A percentile compares a stretch with the other conserved stretches of the same genome.
These are phyloP conservation scores for Phaethornis superciliosus DNA, from an alignment of 2,113 vertebrate genomes.

Conservation along the genomic window DNA sequence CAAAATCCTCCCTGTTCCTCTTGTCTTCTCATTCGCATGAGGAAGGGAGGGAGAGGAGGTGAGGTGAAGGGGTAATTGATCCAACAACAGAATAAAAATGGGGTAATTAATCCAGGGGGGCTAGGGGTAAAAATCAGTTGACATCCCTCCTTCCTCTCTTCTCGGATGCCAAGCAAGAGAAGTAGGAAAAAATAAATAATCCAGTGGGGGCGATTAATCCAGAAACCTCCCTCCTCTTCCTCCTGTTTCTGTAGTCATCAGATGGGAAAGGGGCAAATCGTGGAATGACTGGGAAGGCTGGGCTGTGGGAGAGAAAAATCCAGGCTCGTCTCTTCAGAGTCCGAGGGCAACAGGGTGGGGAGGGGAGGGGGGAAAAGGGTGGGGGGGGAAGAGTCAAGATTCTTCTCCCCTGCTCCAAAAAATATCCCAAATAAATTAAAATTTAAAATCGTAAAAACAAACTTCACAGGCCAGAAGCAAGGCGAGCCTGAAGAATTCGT, in stretches of 20 bases:
- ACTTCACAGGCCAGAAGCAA: not conserved
- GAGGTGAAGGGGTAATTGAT: conserved; percentile 61
- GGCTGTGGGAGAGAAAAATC: conserved; percentile 45
- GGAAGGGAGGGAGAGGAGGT: conserved; percentile 41
- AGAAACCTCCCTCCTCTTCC: conserved; percentile 64
- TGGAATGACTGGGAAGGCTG: conserved; percentile 60
- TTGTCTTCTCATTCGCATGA: conserved; percentile 60
- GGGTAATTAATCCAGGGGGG: conserved; percentile 56
- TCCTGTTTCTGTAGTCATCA: conserved; percentile 61
- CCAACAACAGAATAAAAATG: conserved; percentile 52
- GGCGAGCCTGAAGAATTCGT: conserved; percentile 32
- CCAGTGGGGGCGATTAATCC: conserved; percentile 55
- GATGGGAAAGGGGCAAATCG: conserved; percentile 59
- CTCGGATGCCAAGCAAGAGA: conserved; percentile 48
- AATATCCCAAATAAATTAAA: conserved; percentile 67
- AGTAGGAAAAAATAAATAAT: conserved; percentile 60
- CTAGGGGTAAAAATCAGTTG: conserved; percentile 56
- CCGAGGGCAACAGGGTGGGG: conserved; percentile 33
- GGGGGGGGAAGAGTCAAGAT: not conserved
- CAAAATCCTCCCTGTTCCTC: conserved; percentile 71
- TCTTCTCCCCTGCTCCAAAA: conserved; percentile 47
- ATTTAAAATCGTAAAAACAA: conserved; percentile 27
- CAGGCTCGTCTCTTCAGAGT: conserved; percentile 55
- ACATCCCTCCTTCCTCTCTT: conserved; percentile 59
- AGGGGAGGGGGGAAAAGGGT: not conserved